Evolutionary conservation across 1,140 invertebrate species (phyloP), one percentile per base, ranked within the genome.

Genomic region (Heliothis subflexa): DNA sequence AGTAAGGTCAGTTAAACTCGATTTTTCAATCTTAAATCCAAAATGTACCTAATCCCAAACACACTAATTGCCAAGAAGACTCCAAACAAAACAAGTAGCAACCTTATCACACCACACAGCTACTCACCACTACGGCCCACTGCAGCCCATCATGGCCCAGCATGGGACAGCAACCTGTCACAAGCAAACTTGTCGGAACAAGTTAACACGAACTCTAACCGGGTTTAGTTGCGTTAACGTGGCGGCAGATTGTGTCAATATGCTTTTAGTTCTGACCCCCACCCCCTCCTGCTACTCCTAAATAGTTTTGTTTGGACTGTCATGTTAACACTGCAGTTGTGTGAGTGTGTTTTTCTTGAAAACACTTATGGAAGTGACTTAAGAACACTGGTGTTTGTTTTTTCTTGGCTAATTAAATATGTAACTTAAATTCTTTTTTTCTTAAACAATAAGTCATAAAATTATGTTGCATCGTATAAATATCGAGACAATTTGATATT

Each of bases 131-230:
- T 33, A 33, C 33, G 33, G 33, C 33, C 33, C 33, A 33, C 33
- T 5, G 33, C 7, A 33, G 33, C 33, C 33, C 33, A 40, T 10
- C 13, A 64, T 18, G 28, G 7, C 33, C 3, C 40, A 45, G n/a
- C 33, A 64, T 47, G 61, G 61, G 61, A 64, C 40, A 64, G 45
- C 61, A 64, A 40, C 40, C 40, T 64, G 61, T 64, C n/a, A 64
- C 61, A 4, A 14, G 2, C 9, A n/a, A 64, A 64, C 61, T 64
- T 64, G 33, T 45, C 33, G 3, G n/a, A 47, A 64, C 33, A 62
- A 62, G 59, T 62, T 62, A 47, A 64, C 61, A 64, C 61, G 61
- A 47, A 64, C 61, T 64, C 45, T 45, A 64, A 64, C 33, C 45
- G 5, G 33, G 5, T 40, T 40, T 40, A 40, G 61, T 18, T n/a